These are phyloP conservation scores for Neotoxoptera formosana DNA, from an alignment of 1,140 invertebrate genomes.

Conservation along the genomic window DNA sequence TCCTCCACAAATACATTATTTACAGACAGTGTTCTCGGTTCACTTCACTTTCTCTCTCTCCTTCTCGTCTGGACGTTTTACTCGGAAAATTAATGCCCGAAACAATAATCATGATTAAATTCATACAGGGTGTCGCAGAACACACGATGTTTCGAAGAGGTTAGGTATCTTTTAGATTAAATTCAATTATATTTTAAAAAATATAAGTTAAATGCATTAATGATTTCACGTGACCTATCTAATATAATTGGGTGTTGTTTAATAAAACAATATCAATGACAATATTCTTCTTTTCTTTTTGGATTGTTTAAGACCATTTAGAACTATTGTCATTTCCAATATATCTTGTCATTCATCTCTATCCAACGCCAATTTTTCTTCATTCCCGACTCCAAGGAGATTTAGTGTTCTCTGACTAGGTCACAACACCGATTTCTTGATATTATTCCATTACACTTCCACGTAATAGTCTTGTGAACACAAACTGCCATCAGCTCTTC, in stretches of 20 bases:
- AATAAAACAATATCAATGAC: neutral
- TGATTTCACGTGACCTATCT: neutral
- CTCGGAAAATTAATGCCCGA: neutral
- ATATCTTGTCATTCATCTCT: neutral
- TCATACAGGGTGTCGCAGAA: neutral
- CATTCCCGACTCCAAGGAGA: neutral
- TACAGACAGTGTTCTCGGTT: neutral
- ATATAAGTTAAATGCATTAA: neutral
- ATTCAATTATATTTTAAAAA: neutral
- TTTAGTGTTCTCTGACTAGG: neutral
- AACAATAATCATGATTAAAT: neutral
- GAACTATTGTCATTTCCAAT: neutral
- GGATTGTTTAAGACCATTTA: neutral
- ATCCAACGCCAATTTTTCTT: neutral
- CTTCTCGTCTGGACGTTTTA: neutral
- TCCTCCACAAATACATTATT: constrained; percentile 43
- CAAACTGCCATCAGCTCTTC: too few species aligned
- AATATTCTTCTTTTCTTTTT: neutral
- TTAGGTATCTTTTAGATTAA: neutral
- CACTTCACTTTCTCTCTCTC: neutral
- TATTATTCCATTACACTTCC: neutral
- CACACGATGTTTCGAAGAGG: neutral
- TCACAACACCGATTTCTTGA: neutral
- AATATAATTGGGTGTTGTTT: neutral
- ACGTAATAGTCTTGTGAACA: too few species aligned